Percentiles rank a stretch among this genome's conserved stretches.
Evolutionary conservation across 2,113 vertebrate species (phyloP).

Genomic region (Neolamprologus kungweensis): DNA sequence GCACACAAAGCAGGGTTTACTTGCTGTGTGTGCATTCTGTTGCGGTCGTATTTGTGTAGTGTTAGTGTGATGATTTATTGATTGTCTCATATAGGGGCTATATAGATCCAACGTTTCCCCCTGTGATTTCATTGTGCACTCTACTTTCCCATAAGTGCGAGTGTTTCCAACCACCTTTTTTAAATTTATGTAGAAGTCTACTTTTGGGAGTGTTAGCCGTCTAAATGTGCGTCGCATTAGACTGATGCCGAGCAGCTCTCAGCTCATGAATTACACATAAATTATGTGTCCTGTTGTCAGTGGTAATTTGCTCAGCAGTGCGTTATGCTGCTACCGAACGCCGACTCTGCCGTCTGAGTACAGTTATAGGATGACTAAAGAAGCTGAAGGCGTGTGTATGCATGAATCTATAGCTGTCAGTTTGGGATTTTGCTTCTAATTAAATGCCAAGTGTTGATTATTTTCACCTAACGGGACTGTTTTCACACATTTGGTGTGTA

Average conservation of each 20-base stretch:
- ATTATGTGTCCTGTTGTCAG: not conserved
- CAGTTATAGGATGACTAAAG: not conserved
- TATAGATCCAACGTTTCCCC: not conserved
- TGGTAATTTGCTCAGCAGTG: not conserved
- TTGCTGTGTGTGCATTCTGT: not conserved
- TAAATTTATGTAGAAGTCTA: not conserved
- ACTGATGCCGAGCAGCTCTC: not conserved
- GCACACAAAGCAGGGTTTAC: not conserved
- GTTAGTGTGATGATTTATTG: not conserved
- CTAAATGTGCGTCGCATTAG: not conserved
- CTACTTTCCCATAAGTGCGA: not conserved
- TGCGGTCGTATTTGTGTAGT: not conserved
- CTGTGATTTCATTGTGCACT: not conserved
- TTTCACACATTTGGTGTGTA: not conserved
- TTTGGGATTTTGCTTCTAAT: not conserved
- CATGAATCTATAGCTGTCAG: not conserved
- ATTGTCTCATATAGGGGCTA: not conserved
- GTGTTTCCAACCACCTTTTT: not conserved
- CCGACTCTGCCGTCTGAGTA: not conserved
- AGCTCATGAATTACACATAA: slow-evolving; percentile 16
- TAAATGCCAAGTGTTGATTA: not conserved
- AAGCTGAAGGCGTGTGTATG: not conserved
- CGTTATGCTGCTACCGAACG: not conserved
- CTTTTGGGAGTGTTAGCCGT: not conserved
- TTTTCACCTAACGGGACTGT: not conserved